Evolutionary conservation across 2,888 invertebrate genomes (phyloP).

Genomic region (Caenorhabditis angaria): DNA sequence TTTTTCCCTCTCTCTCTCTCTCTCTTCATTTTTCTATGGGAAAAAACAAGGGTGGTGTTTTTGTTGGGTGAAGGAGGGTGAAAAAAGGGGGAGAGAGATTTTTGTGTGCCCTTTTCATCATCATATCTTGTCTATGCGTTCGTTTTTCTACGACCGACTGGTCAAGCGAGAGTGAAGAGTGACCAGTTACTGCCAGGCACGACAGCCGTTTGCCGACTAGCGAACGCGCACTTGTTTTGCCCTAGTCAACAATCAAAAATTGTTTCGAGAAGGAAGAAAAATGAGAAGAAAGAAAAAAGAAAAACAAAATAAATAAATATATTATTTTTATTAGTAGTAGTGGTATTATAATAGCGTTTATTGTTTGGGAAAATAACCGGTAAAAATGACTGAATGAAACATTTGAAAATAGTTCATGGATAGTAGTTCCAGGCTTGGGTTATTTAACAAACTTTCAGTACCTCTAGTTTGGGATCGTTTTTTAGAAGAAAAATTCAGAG

Average conservation of each 20-base stretch:
- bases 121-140: constrained; percentile 2
- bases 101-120: constrained; percentile 24
- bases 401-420: no score
- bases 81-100: constrained; percentile 16
- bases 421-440: no score
- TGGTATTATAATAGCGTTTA: neutral
- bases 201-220: constrained; percentile 12
- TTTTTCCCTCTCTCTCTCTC: no score
- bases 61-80: constrained; percentile 15
- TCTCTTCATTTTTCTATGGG: no score
- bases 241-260: constrained; percentile 45
- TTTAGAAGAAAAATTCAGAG: no score
- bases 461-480: no score
- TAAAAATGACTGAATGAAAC: no score
- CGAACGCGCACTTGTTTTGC: constrained; percentile 49
- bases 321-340: neutral
- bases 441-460: no score
- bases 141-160: constrained; percentile 11
- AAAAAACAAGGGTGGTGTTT: constrained; percentile 36
- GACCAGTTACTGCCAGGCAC: constrained; percentile 41
- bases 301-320: constrained; percentile 1
- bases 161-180: constrained; percentile 10
- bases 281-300: neutral
- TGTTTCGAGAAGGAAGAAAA: constrained; percentile 17
- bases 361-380: neutral